Conservation (phyloP, 2,888 invertebrate genomes). For the Resseliella maxima region DNA sequence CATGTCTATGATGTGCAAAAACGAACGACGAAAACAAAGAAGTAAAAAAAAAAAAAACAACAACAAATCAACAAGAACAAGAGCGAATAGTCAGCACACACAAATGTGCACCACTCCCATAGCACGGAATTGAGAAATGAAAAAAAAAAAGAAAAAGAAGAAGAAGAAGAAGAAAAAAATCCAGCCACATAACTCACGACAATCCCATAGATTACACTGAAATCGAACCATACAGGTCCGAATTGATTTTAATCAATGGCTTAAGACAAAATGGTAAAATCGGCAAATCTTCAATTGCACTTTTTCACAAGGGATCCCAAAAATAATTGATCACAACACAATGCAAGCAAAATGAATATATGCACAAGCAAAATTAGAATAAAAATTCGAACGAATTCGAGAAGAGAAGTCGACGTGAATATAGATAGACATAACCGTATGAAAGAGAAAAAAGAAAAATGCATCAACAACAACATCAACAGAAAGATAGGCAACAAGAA, state of each 20-base stretch:
- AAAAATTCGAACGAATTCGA: constrained; percentile 9
- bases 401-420: not conserved
- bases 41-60: not conserved
- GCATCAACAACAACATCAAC: too few relatives aligned
- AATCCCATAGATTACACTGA: constrained; percentile 28
- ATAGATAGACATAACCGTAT: not conserved
- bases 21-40: not conserved
- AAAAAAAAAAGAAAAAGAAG: too few relatives aligned
- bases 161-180: too few relatives aligned
- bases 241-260: constrained; percentile 18
- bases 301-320: constrained; percentile 43
- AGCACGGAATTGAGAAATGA: too few relatives aligned
- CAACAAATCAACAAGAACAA: too few relatives aligned
- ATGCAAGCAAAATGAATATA: constrained; percentile 38
- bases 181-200: constrained; percentile 39
- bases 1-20: constrained; percentile 25
- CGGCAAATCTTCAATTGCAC: constrained; percentile 43
- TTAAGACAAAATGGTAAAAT: constrained; percentile 51
- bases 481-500: not conserved
- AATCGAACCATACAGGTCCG: constrained; percentile 26
- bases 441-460: not conserved
- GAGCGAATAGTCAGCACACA: too few relatives aligned
- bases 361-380: constrained; percentile 49
- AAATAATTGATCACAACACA: constrained; percentile 46
- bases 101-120: too few relatives aligned